Conservation (phyloP, 2,888 invertebrate genomes). For the Drosophila prolongata region DNA sequence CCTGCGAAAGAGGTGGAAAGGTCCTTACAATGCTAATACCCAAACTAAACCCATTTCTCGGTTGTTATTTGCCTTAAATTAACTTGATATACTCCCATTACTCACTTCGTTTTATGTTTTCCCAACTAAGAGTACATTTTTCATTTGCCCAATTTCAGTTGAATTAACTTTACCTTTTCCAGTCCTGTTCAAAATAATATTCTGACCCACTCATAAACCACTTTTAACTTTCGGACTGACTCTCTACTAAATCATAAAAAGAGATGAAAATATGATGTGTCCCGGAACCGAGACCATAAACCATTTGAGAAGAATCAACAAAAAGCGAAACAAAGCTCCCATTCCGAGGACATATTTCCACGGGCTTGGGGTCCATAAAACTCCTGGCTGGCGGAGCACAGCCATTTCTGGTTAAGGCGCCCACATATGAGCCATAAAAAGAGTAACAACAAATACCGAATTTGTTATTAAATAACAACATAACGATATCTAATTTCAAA, state of each 20-base stretch:
- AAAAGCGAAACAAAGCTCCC: slow-evolving; percentile 14
- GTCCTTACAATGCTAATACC: background rate
- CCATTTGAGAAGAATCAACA: slow-evolving; percentile 33
- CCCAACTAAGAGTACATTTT: slow-evolving; percentile 25
- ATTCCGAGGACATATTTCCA: slow-evolving; percentile 14
- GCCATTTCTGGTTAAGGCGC: slow-evolving; percentile 6
- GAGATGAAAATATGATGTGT: slow-evolving; percentile 44
- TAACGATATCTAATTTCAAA: slow-evolving; percentile 72
- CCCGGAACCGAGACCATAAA: slow-evolving; percentile 26
- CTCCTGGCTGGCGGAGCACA: slow-evolving; percentile 9
- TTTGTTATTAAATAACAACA: slow-evolving; percentile 74
- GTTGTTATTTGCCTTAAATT: background rate
- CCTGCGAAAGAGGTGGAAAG: background rate
- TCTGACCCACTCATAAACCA: slow-evolving; percentile 43
- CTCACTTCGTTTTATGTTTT: slow-evolving; percentile 18
- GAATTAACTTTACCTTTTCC: slow-evolving; percentile 34
- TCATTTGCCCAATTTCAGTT: slow-evolving; percentile 25
- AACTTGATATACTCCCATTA: slow-evolving; percentile 9
- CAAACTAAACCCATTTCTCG: background rate
- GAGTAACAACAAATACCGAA: slow-evolving; percentile 51
- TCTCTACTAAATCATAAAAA: slow-evolving; percentile 37
- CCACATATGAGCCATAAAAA: slow-evolving; percentile 50
- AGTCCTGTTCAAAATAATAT: slow-evolving; percentile 15
- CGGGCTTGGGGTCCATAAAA: slow-evolving; percentile 15
- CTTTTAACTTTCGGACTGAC: slow-evolving; percentile 37